Evolutionary conservation across 2,888 invertebrate genomes (phyloP), one percentile per base, ranked within the genome.

Genomic region (Prenolepis imparis): DNA sequence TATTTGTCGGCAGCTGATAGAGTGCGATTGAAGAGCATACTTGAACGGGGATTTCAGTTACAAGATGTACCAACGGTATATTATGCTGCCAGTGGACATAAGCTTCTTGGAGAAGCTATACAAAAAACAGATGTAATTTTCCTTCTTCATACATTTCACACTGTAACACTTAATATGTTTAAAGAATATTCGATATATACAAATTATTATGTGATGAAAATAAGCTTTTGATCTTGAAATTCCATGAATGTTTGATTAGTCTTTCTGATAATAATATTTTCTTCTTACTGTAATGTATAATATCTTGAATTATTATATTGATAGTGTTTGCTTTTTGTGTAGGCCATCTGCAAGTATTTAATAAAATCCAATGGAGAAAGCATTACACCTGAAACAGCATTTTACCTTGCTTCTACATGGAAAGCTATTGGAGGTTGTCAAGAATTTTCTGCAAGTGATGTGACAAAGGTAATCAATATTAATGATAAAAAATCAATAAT

Each of bases 21-120:
- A 89, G 21, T 77, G 3, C 93, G 93, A 68, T 88, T 94, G 1
- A 94, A 93, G 82, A 93, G 91, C 57, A 91, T 94, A 11, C 84
- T 95, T 4, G 92, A 93, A 82, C 89, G 93, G 15, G 94, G 94
- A 72, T 93, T 94, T 44, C 84, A 90, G 64, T 86, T 93, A 3
- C 83, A 96, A 88, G 97, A 98, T 93, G 92, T 97, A 66, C 95
- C 96, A 78, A 95, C 96, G 5, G 94, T 97, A 44, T 97, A 98
- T 93, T 97, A 97, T 95, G 97, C 97, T 3, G 95, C 97, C 0
- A 95, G 97, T 78, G 98, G 98, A 67, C 96, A 97, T 81, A 96
- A 96, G 89, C 95, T 97, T 66, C 95, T 98, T 1, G 97, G 96
- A 90, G 96, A 96, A 88, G 94, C 96, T 18, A 94, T 97, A 84